Evolutionary conservation across 1,140 invertebrate genomes (phyloP).

Genomic region (Planococcus citri): DNA sequence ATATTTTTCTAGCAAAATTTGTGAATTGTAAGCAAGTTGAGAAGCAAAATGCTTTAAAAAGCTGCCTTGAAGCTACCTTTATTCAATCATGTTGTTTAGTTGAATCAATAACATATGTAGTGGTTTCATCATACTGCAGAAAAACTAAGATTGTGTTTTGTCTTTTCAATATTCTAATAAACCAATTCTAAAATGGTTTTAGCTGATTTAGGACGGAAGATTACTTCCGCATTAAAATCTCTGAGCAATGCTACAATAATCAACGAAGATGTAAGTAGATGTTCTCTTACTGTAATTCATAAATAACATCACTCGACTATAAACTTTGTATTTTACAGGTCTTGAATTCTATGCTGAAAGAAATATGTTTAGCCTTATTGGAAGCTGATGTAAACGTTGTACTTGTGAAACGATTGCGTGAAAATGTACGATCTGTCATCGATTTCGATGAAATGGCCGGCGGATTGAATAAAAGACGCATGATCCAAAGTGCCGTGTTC

Average conservation of each 20-base stretch:
- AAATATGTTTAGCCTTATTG: conserved; percentile 91
- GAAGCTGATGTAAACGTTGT: conserved; percentile 99
- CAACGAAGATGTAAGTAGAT: conserved; percentile 78
- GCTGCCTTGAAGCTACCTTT: too few species aligned
- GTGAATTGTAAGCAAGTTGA: too few species aligned
- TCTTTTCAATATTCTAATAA: too few species aligned
- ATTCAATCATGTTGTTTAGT: too few species aligned
- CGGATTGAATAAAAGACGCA: conserved; percentile 92
- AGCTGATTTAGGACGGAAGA: conserved; percentile 98
- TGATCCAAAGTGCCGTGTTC: conserved; percentile 99
- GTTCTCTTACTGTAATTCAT: not conserved
- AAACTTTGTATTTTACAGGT: conserved; percentile 47
- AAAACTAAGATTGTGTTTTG: too few species aligned
- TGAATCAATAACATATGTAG: too few species aligned
- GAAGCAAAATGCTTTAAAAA: too few species aligned
- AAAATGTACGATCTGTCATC: conserved; percentile 96
- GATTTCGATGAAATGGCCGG: conserved; percentile 99
- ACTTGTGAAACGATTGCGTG: conserved; percentile 88
- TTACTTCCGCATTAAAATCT: conserved; percentile 92
- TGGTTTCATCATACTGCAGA: too few species aligned
- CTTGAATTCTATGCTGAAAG: conserved; percentile 97
- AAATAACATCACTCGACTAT: not conserved
- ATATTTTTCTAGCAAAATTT: too few species aligned
- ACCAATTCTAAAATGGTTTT: conserved; percentile 70
- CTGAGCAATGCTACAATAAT: conserved; percentile 97